Evolutionary conservation across 2,113 vertebrate genomes (phyloP).

Genomic region (Chloropsis hardwickii): DNA sequence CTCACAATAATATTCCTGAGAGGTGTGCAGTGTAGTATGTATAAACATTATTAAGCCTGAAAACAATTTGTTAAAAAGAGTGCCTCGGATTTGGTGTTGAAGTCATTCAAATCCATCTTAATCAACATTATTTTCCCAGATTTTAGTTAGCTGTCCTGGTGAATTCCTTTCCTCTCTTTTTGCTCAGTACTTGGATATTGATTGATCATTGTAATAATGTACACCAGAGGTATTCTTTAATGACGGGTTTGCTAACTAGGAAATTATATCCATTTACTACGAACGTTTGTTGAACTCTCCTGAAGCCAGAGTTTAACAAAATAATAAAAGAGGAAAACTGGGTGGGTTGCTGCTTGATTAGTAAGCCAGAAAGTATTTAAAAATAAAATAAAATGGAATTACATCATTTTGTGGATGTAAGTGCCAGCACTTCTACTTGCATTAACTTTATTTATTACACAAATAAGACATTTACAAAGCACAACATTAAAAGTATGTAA

Average conservation of each 20-base stretch:
- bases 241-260: conserved; percentile 48
- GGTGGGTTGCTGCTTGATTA: conserved; percentile 48
- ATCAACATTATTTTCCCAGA: conserved; percentile 66
- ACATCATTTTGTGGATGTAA: conserved; percentile 70
- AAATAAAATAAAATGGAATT: conserved; percentile 73
- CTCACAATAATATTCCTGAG: conserved; percentile 38
- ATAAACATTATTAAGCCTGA: conserved; percentile 53
- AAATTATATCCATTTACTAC: conserved; percentile 54
- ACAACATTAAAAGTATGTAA: conserved; percentile 91
- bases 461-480: conserved; percentile 93
- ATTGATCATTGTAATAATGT: conserved; percentile 60
- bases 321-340: conserved; percentile 56
- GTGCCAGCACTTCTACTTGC: conserved; percentile 82
- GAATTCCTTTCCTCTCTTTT: conserved; percentile 65
- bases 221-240: conserved; percentile 48
- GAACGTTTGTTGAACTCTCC: conserved; percentile 46
- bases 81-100: conserved; percentile 26
- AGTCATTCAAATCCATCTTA: conserved; percentile 58
- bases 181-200: conserved; percentile 29
- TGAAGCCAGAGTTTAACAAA: conserved; percentile 60
- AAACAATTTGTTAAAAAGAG: conserved; percentile 60
- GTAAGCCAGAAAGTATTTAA: conserved; percentile 59
- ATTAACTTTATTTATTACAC: conserved; percentile 91
- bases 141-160: conserved; percentile 66
- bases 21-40: conserved; percentile 20